Evolutionary conservation across 2,888 invertebrate species (phyloP), one percentile per base, ranked within the genome.

Genomic region (Eupeodes latifasciatus): DNA sequence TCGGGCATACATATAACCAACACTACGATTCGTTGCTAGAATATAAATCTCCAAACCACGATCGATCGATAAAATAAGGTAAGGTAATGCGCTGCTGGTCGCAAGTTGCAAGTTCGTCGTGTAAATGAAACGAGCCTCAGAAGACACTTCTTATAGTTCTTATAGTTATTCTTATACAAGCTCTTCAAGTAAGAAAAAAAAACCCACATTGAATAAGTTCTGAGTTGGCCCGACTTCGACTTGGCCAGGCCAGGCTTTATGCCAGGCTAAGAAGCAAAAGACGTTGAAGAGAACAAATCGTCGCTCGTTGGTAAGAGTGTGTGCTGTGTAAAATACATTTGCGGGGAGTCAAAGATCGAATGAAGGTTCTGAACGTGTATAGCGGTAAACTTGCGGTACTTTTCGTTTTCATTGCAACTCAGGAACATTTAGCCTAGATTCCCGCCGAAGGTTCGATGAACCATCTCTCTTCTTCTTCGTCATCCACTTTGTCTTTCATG

Each of bases 401-500:
- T 94, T 94, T 94, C 93, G 92, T 93, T 94, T 94, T 94, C 93
- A 93, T 93, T 93, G 93, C 93, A 93, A 92, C 93, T 92, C 91
- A 91, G 86, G 92, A 93, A 92, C 93, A 92, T 93, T 94, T 94
- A 93, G 93, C 93, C 93, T 93, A 94, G 93, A 94, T 94, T 94
- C 92, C 91, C 91, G 92, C 91, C 91, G 90, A 80, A 90, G 91
- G 93, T 93, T 93, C 93, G 93, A 92, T 93, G 93, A 94, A 93
- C 93, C 92, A 91, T 90, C 89, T 74, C 57, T 72, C 51, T 67
- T 80, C 74, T 64, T 83, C 74, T 64, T 83, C 67, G 27, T 71
- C 57, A 57, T 72, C 47, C 5, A 40, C 27, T 19, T 71, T 57
- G 61, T 78, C 69, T 57, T 72, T 51, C 64, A 69, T 59, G 78